Evolutionary conservation across 2,797 vertebrate genomes (phyloP).

Genomic region (Brachyalestes nurse): DNA sequence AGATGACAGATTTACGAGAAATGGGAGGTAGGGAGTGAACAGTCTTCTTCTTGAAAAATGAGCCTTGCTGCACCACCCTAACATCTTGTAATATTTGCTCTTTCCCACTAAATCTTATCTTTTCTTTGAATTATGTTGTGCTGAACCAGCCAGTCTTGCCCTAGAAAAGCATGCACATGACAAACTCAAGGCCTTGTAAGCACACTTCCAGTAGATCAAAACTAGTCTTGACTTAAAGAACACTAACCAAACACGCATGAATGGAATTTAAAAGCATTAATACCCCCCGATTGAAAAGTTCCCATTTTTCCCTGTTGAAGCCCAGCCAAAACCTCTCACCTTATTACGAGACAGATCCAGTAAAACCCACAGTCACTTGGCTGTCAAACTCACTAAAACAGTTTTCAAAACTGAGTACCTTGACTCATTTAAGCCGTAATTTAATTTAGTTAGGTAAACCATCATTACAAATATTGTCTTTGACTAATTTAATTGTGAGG

Average conservation of each 20-base stretch:
- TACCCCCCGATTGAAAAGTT: not conserved
- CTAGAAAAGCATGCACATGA: not conserved
- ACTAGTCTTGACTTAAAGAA: not conserved
- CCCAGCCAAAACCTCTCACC: not conserved
- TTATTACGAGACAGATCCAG: not conserved
- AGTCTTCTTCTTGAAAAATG: not conserved
- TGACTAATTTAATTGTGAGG: constrained; percentile 35
- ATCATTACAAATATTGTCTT: constrained; percentile 29
- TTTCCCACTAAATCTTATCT: not conserved
- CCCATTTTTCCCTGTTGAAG: not conserved
- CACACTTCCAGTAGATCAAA: not conserved
- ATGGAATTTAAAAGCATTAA: not conserved
- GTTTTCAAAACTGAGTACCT: constrained; percentile 5
- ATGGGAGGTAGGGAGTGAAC: not conserved
- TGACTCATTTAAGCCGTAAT: constrained; percentile 20
- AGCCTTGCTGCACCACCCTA: not conserved
- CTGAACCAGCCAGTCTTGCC: not conserved
- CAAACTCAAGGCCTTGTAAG: not conserved
- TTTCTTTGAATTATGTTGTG: not conserved
- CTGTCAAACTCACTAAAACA: not conserved
- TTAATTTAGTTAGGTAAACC: constrained; percentile 42
- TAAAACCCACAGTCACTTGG: constrained; percentile 16
- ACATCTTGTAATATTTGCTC: not conserved
- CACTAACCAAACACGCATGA: not conserved
- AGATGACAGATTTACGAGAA: not conserved